phyloP scores from a whole-genome alignment of 2,797 vertebrate genomes.

The Prionace glauca region DNA sequence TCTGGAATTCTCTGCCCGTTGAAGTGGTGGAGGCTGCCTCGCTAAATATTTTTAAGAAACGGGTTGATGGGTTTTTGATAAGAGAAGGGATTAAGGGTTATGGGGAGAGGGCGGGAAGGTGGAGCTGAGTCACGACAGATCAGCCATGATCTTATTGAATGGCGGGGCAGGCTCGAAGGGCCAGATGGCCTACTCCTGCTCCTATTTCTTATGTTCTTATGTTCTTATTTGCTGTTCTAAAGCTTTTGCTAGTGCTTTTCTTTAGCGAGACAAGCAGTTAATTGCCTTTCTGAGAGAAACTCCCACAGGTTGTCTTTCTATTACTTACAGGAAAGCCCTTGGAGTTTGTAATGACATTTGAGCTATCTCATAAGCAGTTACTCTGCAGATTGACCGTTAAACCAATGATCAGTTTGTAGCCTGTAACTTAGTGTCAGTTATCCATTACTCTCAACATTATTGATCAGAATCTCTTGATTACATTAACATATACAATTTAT shows the following conservation, averaged over 20 bases:
- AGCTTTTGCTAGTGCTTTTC: not conserved
- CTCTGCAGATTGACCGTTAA: not conserved
- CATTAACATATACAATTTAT: not conserved
- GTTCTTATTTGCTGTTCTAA: not conserved
- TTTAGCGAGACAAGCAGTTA: not conserved
- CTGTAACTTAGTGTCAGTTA: not conserved
- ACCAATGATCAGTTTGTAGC: not conserved
- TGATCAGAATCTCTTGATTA: not conserved
- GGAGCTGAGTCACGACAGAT: too few species aligned
- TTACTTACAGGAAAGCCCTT: not conserved
- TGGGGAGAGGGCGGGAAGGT: too few species aligned
- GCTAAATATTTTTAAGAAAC: too few species aligned
- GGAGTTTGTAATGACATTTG: not conserved
- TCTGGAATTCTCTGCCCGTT: too few species aligned
- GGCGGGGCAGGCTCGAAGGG: too few species aligned
- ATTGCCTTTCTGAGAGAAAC: not conserved
- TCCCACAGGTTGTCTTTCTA: not conserved
- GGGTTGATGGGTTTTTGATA: too few species aligned
- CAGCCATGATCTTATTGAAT: too few species aligned
- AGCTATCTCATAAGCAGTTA: not conserved
- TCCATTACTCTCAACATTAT: not conserved
- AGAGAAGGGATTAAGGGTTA: too few species aligned
- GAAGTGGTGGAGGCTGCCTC: too few species aligned
- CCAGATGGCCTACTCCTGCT: too few species aligned
- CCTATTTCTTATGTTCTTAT: too few species aligned